These are phyloP conservation scores for Bombus soroeensis DNA, from an alignment of 1,140 invertebrate genomes.

Conservation along the genomic window DNA sequence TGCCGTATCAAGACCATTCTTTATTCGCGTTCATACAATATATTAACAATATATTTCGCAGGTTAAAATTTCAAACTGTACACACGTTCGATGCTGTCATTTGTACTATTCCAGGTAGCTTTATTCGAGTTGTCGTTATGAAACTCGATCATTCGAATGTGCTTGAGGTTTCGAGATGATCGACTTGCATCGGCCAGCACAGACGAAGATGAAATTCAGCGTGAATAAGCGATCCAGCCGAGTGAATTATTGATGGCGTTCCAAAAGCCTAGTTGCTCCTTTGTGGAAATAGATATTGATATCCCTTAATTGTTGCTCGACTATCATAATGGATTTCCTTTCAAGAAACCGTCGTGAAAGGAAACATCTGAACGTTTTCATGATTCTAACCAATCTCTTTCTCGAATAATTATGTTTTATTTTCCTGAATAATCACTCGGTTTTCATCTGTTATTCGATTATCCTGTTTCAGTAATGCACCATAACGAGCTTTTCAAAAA, in stretches of 20 bases:
- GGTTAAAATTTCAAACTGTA: constrained; percentile 2
- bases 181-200: not conserved
- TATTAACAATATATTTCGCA: not conserved
- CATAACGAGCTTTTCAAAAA: not conserved
- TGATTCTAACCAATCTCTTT: not conserved
- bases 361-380: not conserved
- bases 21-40: too few relatives aligned
- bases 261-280: not conserved
- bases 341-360: not conserved
- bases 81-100: not conserved
- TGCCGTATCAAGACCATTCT: not conserved
- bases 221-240: constrained; percentile 19
- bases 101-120: not conserved
- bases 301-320: constrained; percentile 38
- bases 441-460: not conserved
- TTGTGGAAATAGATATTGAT: constrained; percentile 33
- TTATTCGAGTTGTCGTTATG: constrained; percentile 15
- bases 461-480: not conserved
- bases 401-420: constrained; percentile 1
- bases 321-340: not conserved
- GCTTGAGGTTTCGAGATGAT: constrained; percentile 35
- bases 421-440: not conserved
- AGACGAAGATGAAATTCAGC: constrained; percentile 38
- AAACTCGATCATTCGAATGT: constrained; percentile 21
- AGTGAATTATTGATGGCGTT: constrained; percentile 18